Percentiles rank a stretch among this genome's conserved stretches.
phyloP scores from a whole-genome alignment of 2,888 invertebrate species.

The Spilosoma lubricipeda region DNA sequence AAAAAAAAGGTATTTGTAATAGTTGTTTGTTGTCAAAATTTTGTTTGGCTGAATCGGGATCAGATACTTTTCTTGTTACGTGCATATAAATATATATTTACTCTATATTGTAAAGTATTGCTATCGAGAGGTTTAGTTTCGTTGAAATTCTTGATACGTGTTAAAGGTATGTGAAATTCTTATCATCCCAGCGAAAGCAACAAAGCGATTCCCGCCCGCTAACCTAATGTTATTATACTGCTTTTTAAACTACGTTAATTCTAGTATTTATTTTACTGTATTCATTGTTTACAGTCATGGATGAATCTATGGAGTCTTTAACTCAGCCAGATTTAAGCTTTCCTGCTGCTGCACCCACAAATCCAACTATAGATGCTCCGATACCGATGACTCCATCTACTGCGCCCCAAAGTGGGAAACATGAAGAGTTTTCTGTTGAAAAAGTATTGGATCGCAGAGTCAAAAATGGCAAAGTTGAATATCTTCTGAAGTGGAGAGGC shows the following conservation, averaged over 20 bases:
- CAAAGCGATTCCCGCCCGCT: background rate
- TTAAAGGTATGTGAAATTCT: background rate
- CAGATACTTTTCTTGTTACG: background rate
- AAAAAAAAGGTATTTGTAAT: too few relatives aligned
- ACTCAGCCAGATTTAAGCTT: conserved; percentile 53
- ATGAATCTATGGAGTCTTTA: conserved; percentile 58
- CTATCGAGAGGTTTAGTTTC: background rate
- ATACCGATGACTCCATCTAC: conserved; percentile 37
- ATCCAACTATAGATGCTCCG: conserved; percentile 55
- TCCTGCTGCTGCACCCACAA: conserved; percentile 34
- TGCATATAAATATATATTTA: background rate
- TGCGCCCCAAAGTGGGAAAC: conserved; percentile 71
- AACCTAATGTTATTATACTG: background rate
- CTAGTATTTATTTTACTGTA: background rate
- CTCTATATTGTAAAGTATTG: too few relatives aligned
- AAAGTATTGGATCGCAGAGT: conserved; percentile 90
- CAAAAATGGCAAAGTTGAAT: conserved; percentile 90
- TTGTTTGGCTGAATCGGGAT: background rate
- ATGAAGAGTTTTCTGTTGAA: conserved; percentile 91
- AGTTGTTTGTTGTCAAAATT: background rate
- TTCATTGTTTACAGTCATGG: conserved; percentile 45
- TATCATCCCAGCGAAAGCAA: background rate
- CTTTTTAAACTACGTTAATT: background rate
- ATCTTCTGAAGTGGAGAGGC: conserved; percentile 89
- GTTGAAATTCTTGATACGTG: background rate